Percentiles rank a stretch among this genome's conserved stretches.
phyloP scores from a whole-genome alignment of 2,113 vertebrate species.

The Apteryx owenii region DNA sequence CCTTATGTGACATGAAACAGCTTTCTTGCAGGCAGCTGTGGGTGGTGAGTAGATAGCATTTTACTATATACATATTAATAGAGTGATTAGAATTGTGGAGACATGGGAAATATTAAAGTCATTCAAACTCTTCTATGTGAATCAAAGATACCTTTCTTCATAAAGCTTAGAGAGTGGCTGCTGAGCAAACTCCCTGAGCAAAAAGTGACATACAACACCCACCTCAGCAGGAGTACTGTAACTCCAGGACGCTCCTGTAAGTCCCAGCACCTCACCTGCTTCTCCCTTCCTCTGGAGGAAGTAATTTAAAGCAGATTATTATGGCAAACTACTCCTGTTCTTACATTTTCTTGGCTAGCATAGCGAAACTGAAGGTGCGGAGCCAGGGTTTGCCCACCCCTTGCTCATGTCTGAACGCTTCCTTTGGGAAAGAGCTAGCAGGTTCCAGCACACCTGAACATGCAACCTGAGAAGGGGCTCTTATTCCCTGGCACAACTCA shows the following conservation, averaged over 20 bases:
- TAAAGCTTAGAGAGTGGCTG: background rate
- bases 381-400: background rate
- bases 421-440: background rate
- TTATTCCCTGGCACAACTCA: background rate
- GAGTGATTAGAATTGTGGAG: background rate
- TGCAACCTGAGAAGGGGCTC: background rate
- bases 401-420: background rate
- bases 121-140: background rate
- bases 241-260: background rate
- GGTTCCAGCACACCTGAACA: rapidly evolving
- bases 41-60: background rate
- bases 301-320: background rate
- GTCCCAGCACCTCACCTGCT: background rate
- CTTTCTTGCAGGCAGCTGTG: background rate
- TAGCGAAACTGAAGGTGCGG: background rate
- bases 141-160: background rate
- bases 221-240: background rate
- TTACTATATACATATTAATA: background rate
- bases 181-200: background rate
- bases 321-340: background rate
- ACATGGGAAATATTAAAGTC: background rate
- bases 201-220: background rate
- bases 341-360: background rate
- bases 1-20: background rate
- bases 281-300: background rate